Evolutionary conservation across 2,797 vertebrate species (phyloP).

Genomic region (Masticophis lateralis): DNA sequence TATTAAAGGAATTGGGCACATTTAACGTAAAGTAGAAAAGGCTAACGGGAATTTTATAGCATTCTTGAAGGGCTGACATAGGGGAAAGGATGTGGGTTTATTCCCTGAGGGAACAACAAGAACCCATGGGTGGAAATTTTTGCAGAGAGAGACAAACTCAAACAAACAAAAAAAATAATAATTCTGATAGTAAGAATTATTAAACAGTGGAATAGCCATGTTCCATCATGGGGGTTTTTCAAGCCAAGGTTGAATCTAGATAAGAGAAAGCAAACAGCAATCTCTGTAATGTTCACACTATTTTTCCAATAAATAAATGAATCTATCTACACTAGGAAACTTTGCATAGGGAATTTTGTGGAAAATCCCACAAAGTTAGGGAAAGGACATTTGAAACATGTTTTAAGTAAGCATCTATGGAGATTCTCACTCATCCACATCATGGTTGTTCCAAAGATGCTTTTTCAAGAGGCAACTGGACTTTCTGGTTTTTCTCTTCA

Average conservation of each 20-base stretch:
- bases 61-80: not conserved
- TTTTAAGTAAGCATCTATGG: not conserved
- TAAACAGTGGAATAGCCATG: not conserved
- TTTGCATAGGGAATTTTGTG: not conserved
- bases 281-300: not conserved
- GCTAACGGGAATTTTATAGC: not conserved
- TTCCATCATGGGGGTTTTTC: not conserved
- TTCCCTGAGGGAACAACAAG: not conserved
- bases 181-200: not conserved
- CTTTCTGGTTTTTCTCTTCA: too few species aligned
- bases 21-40: not conserved
- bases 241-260: not conserved
- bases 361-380: not conserved
- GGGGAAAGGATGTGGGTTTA: not conserved
- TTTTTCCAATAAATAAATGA: not conserved
- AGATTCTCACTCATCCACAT: too few species aligned
- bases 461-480: too few species aligned
- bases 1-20: not conserved
- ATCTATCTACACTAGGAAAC: not conserved
- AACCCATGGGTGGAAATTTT: not conserved
- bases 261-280: not conserved
- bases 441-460: too few species aligned
- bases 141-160: not conserved
- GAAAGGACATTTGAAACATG: not conserved
- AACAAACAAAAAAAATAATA: not conserved